These are phyloP conservation scores for Hyperoplus immaculatus DNA, from an alignment of 2,797 vertebrate genomes.

Conservation along the genomic window DNA sequence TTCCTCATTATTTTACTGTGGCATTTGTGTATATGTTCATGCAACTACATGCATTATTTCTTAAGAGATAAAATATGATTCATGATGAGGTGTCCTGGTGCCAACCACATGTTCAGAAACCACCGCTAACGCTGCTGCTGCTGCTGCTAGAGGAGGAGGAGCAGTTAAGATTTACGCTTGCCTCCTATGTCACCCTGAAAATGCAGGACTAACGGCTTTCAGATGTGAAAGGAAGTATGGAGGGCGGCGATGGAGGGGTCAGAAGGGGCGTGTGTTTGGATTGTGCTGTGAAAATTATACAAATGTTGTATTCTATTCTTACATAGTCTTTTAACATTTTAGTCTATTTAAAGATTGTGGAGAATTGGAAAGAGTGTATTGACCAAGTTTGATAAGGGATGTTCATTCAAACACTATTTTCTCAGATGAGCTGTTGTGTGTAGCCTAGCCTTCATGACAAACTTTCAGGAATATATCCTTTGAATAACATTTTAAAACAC, in stretches of 20 bases:
- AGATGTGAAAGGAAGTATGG: slow-evolving; percentile 70
- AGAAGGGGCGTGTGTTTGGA: slow-evolving; percentile 17
- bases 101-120: slow-evolving; percentile 74
- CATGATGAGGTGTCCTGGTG: slow-evolving; percentile 51
- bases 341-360: not conserved
- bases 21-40: not conserved
- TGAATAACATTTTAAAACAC: not conserved
- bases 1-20: not conserved
- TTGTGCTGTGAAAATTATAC: slow-evolving; percentile 6
- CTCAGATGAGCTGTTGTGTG: not conserved
- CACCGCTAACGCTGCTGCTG: too few relatives aligned
- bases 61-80: slow-evolving; percentile 36
- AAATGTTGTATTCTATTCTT: not conserved
- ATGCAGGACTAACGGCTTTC: slow-evolving; percentile 74
- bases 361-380: not conserved
- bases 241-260: slow-evolving; percentile 4
- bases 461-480: not conserved
- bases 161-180: slow-evolving; percentile 66
- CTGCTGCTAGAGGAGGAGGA: slow-evolving; percentile 44
- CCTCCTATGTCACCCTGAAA: slow-evolving; percentile 77
- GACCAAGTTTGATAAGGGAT: not conserved
- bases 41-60: not conserved
- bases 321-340: not conserved
- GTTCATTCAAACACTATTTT: not conserved
- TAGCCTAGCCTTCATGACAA: not conserved